phyloP scores from a whole-genome alignment of 2,888 invertebrate species.

The Euplexia lucipara region DNA sequence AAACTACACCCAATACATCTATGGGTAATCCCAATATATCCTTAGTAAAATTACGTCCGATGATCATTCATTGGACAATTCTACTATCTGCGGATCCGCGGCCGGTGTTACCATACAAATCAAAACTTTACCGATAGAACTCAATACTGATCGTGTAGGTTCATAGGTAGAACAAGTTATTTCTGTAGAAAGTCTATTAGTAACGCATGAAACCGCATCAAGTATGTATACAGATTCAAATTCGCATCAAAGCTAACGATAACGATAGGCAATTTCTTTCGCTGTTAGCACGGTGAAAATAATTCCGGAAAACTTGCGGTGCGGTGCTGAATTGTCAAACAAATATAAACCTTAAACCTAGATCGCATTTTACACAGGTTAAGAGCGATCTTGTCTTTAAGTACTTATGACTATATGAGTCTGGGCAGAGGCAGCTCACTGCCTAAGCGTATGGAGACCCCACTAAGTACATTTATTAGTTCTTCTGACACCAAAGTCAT shows the following conservation, averaged over 20 bases:
- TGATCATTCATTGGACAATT: not conserved
- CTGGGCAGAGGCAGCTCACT: too few species aligned
- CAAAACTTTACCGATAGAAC: constrained; percentile 3
- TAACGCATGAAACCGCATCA: constrained; percentile 32
- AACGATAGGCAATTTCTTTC: constrained; percentile 18
- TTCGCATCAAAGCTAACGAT: constrained; percentile 38
- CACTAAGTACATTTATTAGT: not conserved
- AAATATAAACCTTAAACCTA: not conserved
- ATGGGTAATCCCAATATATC: constrained; percentile 4
- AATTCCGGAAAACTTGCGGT: constrained; percentile 9
- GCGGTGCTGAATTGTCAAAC: constrained; percentile 9
- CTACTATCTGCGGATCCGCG: not conserved
- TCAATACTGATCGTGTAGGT: constrained; percentile 4
- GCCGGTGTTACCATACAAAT: not conserved
- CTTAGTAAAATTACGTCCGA: constrained; percentile 1
- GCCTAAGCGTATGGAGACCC: too few species aligned
- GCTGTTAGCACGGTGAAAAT: constrained; percentile 1
- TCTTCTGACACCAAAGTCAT: not conserved
- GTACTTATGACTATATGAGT: too few species aligned
- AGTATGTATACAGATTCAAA: constrained; percentile 30
- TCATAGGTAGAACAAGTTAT: constrained; percentile 7
- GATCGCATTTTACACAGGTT: too few species aligned
- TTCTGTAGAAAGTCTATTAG: constrained; percentile 30
- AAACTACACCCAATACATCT: constrained; percentile 3
- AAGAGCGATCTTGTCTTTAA: too few species aligned